A percentile compares a stretch with the other conserved stretches of the same genome.
These are phyloP conservation scores for Delphinapterus leucas DNA, from an alignment of 2,113 vertebrate species.

Conservation along the genomic window DNA sequence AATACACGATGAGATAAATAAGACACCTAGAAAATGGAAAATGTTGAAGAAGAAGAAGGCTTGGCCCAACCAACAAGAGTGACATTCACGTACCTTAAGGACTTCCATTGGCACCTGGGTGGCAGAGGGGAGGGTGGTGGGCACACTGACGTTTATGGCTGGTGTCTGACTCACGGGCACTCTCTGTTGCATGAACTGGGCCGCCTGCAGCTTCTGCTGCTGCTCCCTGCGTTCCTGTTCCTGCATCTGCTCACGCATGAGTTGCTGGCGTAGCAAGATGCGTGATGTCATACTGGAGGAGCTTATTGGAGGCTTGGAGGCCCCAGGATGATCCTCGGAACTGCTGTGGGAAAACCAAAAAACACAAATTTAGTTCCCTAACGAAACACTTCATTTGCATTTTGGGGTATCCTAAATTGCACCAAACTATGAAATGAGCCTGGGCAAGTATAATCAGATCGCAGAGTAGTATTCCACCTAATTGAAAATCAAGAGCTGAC, in stretches of 20 bases:
- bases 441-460: slow-evolving; percentile 45
- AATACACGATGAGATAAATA: not conserved
- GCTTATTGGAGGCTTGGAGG: slow-evolving; percentile 88
- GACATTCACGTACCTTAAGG: slow-evolving; percentile 87
- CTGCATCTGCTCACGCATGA: slow-evolving; percentile 89
- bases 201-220: slow-evolving; percentile 88
- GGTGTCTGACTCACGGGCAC: slow-evolving; percentile 89
- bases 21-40: not conserved
- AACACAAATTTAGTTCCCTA: slow-evolving; percentile 73
- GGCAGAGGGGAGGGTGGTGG: slow-evolving; percentile 84
- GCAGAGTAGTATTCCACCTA: not conserved
- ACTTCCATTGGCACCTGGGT: slow-evolving; percentile 95
- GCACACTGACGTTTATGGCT: slow-evolving; percentile 88
- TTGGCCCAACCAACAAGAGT: not conserved
- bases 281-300: slow-evolving; percentile 92
- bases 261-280: slow-evolving; percentile 91
- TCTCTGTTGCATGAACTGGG: slow-evolving; percentile 87
- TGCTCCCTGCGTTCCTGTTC: slow-evolving; percentile 92
- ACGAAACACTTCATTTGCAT: slow-evolving; percentile 29
- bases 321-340: slow-evolving; percentile 88
- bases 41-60: not conserved
- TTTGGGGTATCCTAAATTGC: slow-evolving; percentile 52
- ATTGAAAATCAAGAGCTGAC: slow-evolving; percentile 36
- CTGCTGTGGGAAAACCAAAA: slow-evolving; percentile 84
- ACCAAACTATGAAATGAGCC: slow-evolving; percentile 6